These are phyloP conservation scores for Pelochelys cantorii DNA, from an alignment of 2,797 vertebrate species.

Conservation along the genomic window DNA sequence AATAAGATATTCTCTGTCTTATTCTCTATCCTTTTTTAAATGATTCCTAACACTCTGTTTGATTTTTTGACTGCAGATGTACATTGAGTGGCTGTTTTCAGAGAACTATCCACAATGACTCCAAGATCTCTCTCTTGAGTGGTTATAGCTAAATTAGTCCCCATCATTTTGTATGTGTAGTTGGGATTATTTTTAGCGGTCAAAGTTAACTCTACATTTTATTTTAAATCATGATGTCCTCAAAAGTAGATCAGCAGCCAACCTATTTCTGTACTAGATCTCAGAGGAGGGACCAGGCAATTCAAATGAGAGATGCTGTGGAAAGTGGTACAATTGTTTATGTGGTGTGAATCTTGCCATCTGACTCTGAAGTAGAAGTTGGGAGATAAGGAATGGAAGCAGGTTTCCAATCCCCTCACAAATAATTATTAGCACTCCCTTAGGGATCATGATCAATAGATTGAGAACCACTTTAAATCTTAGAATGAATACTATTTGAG, in stretches of 20 bases:
- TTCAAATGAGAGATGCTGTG: background rate
- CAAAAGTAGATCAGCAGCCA: background rate
- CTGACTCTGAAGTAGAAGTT: conserved; percentile 36
- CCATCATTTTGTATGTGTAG: too few species aligned
- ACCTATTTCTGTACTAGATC: background rate
- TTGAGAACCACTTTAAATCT: conserved; percentile 2
- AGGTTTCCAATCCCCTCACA: background rate
- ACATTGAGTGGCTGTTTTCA: too few species aligned
- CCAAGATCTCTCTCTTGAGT: too few species aligned
- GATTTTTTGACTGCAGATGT: too few species aligned
- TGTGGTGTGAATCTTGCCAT: background rate
- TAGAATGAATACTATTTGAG: conserved; percentile 27
- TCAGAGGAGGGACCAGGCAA: background rate
- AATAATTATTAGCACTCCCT: conserved; percentile 28
- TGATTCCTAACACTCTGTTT: too few species aligned
- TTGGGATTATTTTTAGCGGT: background rate
- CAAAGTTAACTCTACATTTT: background rate
- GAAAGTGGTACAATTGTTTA: background rate
- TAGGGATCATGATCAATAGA: background rate
- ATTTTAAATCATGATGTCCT: background rate
- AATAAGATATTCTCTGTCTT: too few species aligned
- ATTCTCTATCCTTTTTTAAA: too few species aligned
- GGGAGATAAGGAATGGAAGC: conserved; percentile 26
- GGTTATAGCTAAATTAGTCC: too few species aligned
- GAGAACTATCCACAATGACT: too few species aligned